phyloP scores from a whole-genome alignment of 1,140 invertebrate species.

The Cotesia typhae region DNA sequence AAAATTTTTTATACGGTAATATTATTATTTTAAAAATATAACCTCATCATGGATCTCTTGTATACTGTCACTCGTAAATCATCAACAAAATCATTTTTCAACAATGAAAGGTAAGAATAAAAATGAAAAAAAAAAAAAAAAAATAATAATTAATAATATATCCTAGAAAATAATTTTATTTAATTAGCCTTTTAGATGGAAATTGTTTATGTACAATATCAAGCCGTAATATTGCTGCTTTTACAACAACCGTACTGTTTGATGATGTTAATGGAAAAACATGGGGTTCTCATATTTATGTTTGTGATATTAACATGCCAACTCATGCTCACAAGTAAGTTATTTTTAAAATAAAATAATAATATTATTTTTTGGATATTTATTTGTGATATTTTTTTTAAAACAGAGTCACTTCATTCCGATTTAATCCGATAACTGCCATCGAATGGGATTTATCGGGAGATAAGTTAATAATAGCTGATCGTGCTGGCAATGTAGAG shows the following conservation, averaged over 20 bases:
- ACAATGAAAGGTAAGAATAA: constrained; percentile 64
- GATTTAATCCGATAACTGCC: constrained; percentile 72
- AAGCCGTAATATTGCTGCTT: constrained; percentile 81
- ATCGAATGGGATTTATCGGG: constrained; percentile 87
- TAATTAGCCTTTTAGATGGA: constrained; percentile 63
- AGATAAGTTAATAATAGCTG: constrained; percentile 79
- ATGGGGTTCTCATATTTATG: constrained; percentile 83
- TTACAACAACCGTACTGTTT: constrained; percentile 77
- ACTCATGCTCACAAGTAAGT: constrained; percentile 79
- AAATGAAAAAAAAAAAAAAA: neutral
- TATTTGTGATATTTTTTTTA: constrained; percentile 28
- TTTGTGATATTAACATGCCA: constrained; percentile 86
- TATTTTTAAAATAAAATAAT: too few relatives aligned
- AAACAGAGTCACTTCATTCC: constrained; percentile 68
- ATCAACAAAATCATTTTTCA: constrained; percentile 63
- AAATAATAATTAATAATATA: constrained; percentile 11
- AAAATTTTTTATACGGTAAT: too few relatives aligned
- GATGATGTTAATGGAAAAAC: constrained; percentile 73
- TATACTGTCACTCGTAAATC: constrained; percentile 69
- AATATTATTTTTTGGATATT: neutral
- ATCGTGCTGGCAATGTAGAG: constrained; percentile 77
- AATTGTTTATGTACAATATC: constrained; percentile 76
- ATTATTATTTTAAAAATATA: too few relatives aligned
- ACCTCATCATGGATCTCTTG: constrained; percentile 66
- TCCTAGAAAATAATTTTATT: constrained; percentile 30